Base-by-base conservation (phyloP, 2,888 invertebrate species). In the Netelia inedita region DNA sequence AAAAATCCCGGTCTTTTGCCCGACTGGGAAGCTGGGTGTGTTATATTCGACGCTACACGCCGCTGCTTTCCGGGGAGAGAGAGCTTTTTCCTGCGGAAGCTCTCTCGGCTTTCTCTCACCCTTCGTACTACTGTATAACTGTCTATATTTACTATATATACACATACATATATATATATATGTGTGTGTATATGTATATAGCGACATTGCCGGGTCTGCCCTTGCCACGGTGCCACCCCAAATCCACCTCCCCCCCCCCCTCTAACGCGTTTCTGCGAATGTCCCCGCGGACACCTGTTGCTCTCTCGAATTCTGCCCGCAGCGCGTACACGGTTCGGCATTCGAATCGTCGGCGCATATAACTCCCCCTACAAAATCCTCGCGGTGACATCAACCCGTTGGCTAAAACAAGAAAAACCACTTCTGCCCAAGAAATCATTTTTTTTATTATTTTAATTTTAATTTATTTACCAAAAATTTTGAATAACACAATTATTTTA, bases 251-350 rank as follows among this genome's bases (percentile, higher is more conserved):
- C 88, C 80, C 86, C 87, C 86, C 89, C 85, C 88, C 88, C 88
- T 87, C 88, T 82, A 87, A 87, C 88, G 89, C 90, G 92, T 94
- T 93, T 94, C 93, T 93, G 91, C 91, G 92, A 94, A 93, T 94
- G 93, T 93, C 92, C 93, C 93, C 92, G 93, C 92, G 92, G 92
- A 92, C 93, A 93, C 93, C 93, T 93, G 93, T 93, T 93, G 93
- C 93, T 90, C 93, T 89, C 79, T 28, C 74, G 86, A 78, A 86
- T 63, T 83, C 79, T 71, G 59, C 79, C 73, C 63, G 59, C 41
- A 82, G 79, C 59, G 74, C 69, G 23, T 85, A 72, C 28, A 61
- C 61, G 35, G 11, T 69, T 50, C 35, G 61, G 69, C 50, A 79
- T 79, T 75, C 65, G 71, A 68, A 79, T 69, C 19, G 61, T 66